Percentiles rank a stretch among this genome's conserved stretches.
Evolutionary conservation across 2,888 invertebrate genomes (phyloP).

Genomic region (Gibbula magus): DNA sequence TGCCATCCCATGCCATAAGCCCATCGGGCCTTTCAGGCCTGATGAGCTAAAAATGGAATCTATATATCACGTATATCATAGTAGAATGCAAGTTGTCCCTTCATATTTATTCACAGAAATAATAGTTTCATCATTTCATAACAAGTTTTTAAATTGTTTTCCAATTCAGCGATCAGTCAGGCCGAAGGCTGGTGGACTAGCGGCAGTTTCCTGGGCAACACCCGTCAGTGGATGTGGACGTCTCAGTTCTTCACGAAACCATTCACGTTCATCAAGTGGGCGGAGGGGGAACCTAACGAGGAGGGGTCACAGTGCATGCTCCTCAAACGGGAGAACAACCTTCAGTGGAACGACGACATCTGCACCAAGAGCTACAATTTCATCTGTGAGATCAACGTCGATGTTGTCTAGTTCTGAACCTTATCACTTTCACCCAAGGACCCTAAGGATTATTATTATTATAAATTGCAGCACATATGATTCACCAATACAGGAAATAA

Average conservation of each 20-base stretch:
- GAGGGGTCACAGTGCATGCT: slow-evolving; percentile 61
- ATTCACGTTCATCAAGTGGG: slow-evolving; percentile 65
- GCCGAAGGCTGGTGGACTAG: slow-evolving; percentile 67
- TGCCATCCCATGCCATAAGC: too few relatives aligned
- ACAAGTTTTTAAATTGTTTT: neutral
- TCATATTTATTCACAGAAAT: too few relatives aligned
- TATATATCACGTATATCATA: too few relatives aligned
- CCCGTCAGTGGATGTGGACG: slow-evolving; percentile 69
- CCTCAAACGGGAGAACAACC: slow-evolving; percentile 49
- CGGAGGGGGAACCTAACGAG: slow-evolving; percentile 61
- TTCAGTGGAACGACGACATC: slow-evolving; percentile 63
- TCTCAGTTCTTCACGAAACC: slow-evolving; percentile 53
- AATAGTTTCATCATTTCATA: neutral
- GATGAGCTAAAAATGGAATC: too few relatives aligned
- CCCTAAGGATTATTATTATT: too few relatives aligned
- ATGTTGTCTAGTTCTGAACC: too few relatives aligned
- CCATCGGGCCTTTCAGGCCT: too few relatives aligned
- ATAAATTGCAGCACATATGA: too few relatives aligned
- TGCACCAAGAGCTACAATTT: slow-evolving; percentile 63
- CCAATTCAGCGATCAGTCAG: neutral
- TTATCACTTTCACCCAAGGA: too few relatives aligned
- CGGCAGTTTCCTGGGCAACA: slow-evolving; percentile 60
- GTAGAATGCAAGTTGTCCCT: too few relatives aligned
- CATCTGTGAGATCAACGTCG: slow-evolving; percentile 53
- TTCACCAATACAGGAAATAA: too few relatives aligned